Percentiles rank a stretch among this genome's conserved stretches.
Evolutionary conservation across 1,140 invertebrate genomes (phyloP).

Genomic region (Drosophila leontia): DNA sequence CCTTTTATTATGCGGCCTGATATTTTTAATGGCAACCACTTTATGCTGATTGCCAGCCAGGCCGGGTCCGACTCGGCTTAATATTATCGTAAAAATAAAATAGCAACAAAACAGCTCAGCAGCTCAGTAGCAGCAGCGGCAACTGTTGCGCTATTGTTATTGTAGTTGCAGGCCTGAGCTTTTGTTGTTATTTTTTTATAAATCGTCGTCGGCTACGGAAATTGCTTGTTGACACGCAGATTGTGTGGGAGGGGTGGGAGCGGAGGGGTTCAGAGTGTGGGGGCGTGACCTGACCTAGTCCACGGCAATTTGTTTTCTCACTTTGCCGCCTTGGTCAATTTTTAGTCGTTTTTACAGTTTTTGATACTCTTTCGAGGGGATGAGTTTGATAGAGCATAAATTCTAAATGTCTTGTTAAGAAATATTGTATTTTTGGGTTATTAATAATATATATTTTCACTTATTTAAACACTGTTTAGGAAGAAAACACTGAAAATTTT

Average conservation of each 20-base stretch:
- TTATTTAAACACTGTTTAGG: no score
- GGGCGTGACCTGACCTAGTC: slow-evolving; percentile 62
- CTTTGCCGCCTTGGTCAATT: slow-evolving; percentile 52
- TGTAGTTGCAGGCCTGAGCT: slow-evolving; percentile 15
- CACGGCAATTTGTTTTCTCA: slow-evolving; percentile 75
- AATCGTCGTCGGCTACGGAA: slow-evolving; percentile 66
- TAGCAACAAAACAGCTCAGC: slow-evolving; percentile 47
- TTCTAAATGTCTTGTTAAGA: not conserved
- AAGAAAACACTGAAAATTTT: no score
- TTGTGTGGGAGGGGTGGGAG: slow-evolving; percentile 7
- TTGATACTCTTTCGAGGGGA: slow-evolving; percentile 8
- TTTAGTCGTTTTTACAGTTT: slow-evolving; percentile 22
- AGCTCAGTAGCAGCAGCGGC: not conserved
- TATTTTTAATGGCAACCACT: slow-evolving; percentile 81
- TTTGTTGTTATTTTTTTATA: slow-evolving; percentile 49
- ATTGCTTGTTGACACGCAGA: slow-evolving; percentile 81
- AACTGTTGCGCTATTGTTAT: slow-evolving; percentile 66
- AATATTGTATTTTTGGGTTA: not conserved
- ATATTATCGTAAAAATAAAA: slow-evolving; percentile 81
- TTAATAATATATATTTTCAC: not conserved
- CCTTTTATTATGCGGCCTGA: slow-evolving; percentile 78
- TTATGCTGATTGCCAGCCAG: slow-evolving; percentile 76
- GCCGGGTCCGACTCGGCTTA: slow-evolving; percentile 57
- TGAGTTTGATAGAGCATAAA: no score
- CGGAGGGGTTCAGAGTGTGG: not conserved